Conservation (phyloP, 1,140 invertebrate genomes). For the Halictus rubicundus region DNA sequence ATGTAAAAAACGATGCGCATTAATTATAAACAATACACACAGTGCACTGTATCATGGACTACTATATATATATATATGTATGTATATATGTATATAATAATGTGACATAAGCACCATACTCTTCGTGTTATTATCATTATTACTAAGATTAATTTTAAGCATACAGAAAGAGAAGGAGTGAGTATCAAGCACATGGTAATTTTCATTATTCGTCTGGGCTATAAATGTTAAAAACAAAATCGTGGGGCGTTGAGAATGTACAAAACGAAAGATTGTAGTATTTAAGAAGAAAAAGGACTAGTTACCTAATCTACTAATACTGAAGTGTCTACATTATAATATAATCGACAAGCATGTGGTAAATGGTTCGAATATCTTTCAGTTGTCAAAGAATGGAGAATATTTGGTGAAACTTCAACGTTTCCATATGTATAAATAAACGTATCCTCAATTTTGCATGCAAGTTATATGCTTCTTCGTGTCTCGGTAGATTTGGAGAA, state of each 20-base stretch:
- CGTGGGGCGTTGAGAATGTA: slow-evolving; percentile 34
- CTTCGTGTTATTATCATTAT: slow-evolving; percentile 64
- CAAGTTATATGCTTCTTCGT: slow-evolving; percentile 26
- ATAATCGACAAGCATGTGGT: slow-evolving; percentile 46
- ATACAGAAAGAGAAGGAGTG: slow-evolving; percentile 81
- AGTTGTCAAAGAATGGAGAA: slow-evolving; percentile 10
- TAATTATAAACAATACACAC: slow-evolving; percentile 60
- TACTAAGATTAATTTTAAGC: slow-evolving; percentile 78
- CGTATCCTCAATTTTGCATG: slow-evolving; percentile 38
- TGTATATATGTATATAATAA: slow-evolving; percentile 52
- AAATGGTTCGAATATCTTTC: slow-evolving; percentile 33
- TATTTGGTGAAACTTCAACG: slow-evolving; percentile 24
- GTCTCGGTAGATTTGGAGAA: neutral
- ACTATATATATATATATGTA: slow-evolving; percentile 22
- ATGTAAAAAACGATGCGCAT: slow-evolving; percentile 48
- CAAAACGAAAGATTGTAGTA: slow-evolving; percentile 23
- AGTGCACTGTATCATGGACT: slow-evolving; percentile 61
- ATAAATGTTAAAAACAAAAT: slow-evolving; percentile 48
- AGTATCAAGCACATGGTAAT: slow-evolving; percentile 79
- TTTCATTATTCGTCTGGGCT: slow-evolving; percentile 65
- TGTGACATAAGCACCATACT: slow-evolving; percentile 66
- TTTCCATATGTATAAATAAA: slow-evolving; percentile 19
- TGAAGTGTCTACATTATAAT: slow-evolving; percentile 30
- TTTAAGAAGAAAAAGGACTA: slow-evolving; percentile 38
- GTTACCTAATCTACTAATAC: slow-evolving; percentile 63